Base-by-base conservation (phyloP, 2,888 invertebrate genomes). In the Drosophila cracens region DNA sequence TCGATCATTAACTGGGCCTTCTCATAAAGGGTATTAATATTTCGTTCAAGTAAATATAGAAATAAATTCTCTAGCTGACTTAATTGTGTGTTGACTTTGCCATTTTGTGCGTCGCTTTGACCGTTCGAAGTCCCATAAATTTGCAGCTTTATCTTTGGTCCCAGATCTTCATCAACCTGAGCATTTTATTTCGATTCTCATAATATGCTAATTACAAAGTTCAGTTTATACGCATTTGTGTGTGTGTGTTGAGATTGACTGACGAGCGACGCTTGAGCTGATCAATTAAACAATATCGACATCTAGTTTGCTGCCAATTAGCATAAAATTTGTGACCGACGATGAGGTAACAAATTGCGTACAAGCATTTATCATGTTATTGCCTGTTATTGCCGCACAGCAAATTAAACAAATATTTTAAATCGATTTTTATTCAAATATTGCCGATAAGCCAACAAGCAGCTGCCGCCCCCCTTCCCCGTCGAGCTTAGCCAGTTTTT, bases 361-460 rank as follows among this genome's bases (percentile, higher is more conserved):
- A 89, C 90, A 89, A 90, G 86, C 89, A 88, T 89, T 89, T 90
- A 89, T 84, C 90, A 84, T 84, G 86, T 89, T 89, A 86, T 90
- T 90, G 87, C 87, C 70, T 46, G 48, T 53, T 66, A 65, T 69
- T 65, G 69, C 60, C 66, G 27, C 21, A 25, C 57, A 52, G 58
- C 76, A 76, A 74, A 81, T 76, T 83, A 21, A 53, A 51, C n/a
- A 18, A 51, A 52, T 61, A 62, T 74, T 70, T 67, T 48, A 31
- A 78, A 80, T 54, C 74, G 87, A 89, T 87, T 75, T 83, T 83
- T 89, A 89, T 90, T 89, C 48, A 87, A 89, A 90, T 89, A 74
- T 49, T 2, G 6, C 10, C 58, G 89, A 89, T 89, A 89, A 56
- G 56, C 46, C n/a, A 25, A 73, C 48, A 64, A 61, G 40, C 40